Evolutionary conservation across 2,888 invertebrate genomes (phyloP), one percentile per base, ranked within the genome.

Genomic region (Torymus texanus): DNA sequence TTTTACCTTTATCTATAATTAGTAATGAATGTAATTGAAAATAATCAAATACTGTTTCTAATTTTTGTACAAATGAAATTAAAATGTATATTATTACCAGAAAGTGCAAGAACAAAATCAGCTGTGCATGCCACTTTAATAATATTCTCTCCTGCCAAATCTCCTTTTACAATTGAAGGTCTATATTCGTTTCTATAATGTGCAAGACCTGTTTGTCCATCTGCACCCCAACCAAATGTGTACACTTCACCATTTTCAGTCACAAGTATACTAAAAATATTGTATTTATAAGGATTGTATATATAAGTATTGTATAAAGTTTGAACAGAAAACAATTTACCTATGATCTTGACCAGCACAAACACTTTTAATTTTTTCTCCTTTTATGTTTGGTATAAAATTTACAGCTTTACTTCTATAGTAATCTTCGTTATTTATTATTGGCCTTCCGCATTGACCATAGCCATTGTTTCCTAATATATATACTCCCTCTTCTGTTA

Each of bases 261-360:
- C 82, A 98, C 87, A 84, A 97, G 94, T 84, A 97, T 88, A 87
- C 95, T 95, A 51, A 50, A 81, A 82, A 77, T 63, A 66, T 41
- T 70, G 51, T 76, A 62, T 59, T 21, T n/a, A 65, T 13, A 13
- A 58, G 8, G n/a, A 13, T 51, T 70, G 0, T 14, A 21, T 65
- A n/a, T n/a, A 4, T 73, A n/a, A 21, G 41, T 59, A 2, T 21
- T 4, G 50, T 16, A 41, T 18, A 59, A 10, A 41, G 16, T 58
- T 18, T 51, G 8, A 5, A 56, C 11, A n/a, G 65, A 61, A 73
- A 75, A 41, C 8, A 41, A 41, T 41, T 55, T 91, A 95, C 93
- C 95, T 96, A 88, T 98, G 97, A 92, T 98, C 98, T 90, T 97
- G 97, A 0, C 98, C 98, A 90, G 97, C 97, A 83, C 94, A 93